These are phyloP conservation scores for Geopemphigus sp. DNA, from an alignment of 1,140 invertebrate species.

Conservation along the genomic window DNA sequence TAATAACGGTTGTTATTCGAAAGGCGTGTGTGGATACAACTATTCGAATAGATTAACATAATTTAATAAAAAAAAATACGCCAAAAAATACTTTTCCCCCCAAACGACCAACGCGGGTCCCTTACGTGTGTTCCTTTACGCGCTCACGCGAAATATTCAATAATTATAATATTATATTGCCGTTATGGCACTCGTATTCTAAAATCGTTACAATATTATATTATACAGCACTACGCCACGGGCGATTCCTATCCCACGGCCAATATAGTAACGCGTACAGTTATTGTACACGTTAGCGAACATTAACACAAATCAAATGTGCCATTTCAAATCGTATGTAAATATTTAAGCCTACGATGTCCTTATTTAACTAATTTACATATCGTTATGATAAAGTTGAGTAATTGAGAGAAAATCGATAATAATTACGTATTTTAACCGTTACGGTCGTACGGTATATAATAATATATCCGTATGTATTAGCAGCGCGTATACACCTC, in stretches of 20 bases:
- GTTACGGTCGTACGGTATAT: no score
- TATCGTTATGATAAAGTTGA: neutral
- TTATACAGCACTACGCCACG: no score
- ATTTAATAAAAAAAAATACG: neutral
- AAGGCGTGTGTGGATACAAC: neutral
- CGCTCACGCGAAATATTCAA: neutral
- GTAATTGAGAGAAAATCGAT: no score
- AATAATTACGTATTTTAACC: no score
- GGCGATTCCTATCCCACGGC: no score
- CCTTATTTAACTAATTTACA: conserved; percentile 16
- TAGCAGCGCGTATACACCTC: no score
- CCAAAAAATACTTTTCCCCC: neutral
- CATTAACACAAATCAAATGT: neutral
- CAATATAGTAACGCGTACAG: no score
- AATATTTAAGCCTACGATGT: neutral
- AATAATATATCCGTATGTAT: no score
- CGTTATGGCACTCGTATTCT: no score
- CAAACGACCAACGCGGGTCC: neutral
- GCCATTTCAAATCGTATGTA: neutral
- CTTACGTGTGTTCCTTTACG: neutral
- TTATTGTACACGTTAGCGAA: no score
- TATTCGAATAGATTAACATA: neutral
- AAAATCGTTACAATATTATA: no score
- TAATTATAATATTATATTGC: neutral
- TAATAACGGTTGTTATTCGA: neutral